Evolutionary conservation across 2,888 invertebrate genomes (phyloP).

Genomic region (Melolontha melolontha): DNA sequence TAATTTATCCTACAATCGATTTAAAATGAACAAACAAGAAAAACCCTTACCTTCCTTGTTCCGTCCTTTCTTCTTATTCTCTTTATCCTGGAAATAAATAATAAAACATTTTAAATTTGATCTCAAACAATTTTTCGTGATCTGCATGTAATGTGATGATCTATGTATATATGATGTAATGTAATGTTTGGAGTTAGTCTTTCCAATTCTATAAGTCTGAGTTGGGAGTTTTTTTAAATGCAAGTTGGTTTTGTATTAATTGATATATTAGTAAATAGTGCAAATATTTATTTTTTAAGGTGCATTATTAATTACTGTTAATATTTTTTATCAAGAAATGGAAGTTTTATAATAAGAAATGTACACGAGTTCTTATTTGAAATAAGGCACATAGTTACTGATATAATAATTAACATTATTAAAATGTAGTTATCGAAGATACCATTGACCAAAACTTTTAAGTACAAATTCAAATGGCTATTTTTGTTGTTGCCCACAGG

Average conservation of each 20-base stretch:
- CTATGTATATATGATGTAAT: slow-evolving; percentile 6
- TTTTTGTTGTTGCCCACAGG: too few species aligned
- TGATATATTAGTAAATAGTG: not conserved
- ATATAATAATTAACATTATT: too few species aligned
- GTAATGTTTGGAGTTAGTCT: not conserved
- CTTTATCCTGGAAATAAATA: slow-evolving; percentile 78
- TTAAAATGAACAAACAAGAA: slow-evolving; percentile 13
- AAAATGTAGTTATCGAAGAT: too few species aligned
- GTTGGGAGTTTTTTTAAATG: not conserved
- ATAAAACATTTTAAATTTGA: not conserved
- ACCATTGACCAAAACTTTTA: too few species aligned
- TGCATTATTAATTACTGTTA: slow-evolving; percentile 6
- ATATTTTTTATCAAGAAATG: slow-evolving; percentile 14
- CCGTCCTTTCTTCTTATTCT: slow-evolving; percentile 86
- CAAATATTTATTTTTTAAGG: slow-evolving; percentile 8
- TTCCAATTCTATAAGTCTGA: not conserved
- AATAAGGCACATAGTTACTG: too few species aligned
- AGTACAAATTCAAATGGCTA: too few species aligned
- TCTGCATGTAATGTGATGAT: not conserved
- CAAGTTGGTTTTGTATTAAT: not conserved
- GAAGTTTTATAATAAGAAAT: not conserved
- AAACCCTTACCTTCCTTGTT: slow-evolving; percentile 87
- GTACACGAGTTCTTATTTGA: too few species aligned
- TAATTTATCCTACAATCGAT: slow-evolving; percentile 9
- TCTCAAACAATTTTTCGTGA: not conserved